Conservation (phyloP, 2,888 invertebrate species). For the Stenolophus ochropezus region DNA sequence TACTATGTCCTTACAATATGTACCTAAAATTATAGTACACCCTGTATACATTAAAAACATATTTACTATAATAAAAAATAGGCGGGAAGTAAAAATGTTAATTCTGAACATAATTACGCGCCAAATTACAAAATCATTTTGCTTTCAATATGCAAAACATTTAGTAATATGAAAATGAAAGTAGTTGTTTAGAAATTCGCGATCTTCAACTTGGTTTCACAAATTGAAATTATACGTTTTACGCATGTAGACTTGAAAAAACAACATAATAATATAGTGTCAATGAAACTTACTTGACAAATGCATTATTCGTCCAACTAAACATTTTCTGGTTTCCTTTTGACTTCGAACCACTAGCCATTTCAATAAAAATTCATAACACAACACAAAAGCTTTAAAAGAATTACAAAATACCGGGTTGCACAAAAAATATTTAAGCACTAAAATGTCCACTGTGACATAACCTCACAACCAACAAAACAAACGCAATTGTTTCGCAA, state of each 20-base stretch:
- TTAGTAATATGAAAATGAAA: slow-evolving; percentile 19
- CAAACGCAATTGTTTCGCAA: slow-evolving; percentile 17
- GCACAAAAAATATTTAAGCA: not conserved
- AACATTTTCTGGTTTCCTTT: slow-evolving; percentile 64
- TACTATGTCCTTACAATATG: too few species aligned
- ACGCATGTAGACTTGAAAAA: not conserved
- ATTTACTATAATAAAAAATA: too few species aligned
- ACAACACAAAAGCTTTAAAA: slow-evolving; percentile 25
- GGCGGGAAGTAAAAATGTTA: too few species aligned
- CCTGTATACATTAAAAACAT: too few species aligned
- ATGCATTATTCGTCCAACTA: slow-evolving; percentile 67
- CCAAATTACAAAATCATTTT: slow-evolving; percentile 13
- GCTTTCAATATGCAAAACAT: slow-evolving; percentile 1
- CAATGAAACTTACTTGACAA: slow-evolving; percentile 64
- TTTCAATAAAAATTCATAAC: slow-evolving; percentile 50
- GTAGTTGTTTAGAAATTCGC: slow-evolving; percentile 23
- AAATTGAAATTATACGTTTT: not conserved
- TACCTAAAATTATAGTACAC: too few species aligned
- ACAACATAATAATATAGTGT: not conserved
- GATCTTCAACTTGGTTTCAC: not conserved
- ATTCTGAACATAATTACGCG: not conserved
- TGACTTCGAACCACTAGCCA: slow-evolving; percentile 50
- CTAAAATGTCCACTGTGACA: slow-evolving; percentile 23
- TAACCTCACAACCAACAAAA: slow-evolving; percentile 19
- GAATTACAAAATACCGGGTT: slow-evolving; percentile 11